Conservation (phyloP, 1,140 invertebrate species). For the Hestina assimilis region DNA sequence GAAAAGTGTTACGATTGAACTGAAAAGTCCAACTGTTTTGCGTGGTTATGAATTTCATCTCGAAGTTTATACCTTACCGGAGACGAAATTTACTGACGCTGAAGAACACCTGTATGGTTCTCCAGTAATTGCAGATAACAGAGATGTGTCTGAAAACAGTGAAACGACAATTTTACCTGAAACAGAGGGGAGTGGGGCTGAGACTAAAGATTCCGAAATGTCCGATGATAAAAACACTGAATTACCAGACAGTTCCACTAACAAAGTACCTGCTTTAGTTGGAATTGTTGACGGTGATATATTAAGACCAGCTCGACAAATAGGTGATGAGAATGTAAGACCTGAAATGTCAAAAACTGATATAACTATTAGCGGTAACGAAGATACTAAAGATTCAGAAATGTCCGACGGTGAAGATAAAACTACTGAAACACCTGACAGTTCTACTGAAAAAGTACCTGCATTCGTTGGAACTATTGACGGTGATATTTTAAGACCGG, state of each 20-base stretch:
- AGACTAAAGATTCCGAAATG: background rate
- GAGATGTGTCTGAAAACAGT: background rate
- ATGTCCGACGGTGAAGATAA: background rate
- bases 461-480: background rate
- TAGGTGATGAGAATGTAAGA: background rate
- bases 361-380: background rate
- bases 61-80: slow-evolving; percentile 41
- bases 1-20: slow-evolving; percentile 57
- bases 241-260: background rate
- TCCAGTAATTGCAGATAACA: background rate
- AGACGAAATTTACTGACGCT: slow-evolving; percentile 9
- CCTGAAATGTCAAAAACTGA: background rate
- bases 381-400: background rate
- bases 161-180: slow-evolving; percentile 3
- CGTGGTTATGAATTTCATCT: slow-evolving; percentile 62
- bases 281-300: slow-evolving; percentile 1
- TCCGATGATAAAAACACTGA: background rate
- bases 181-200: slow-evolving; percentile 1
- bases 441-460: background rate
- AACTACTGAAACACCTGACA: slow-evolving; percentile 7
- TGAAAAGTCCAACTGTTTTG: slow-evolving; percentile 61
- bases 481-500: slow-evolving; percentile 9
- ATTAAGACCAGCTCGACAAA: slow-evolving; percentile 16
- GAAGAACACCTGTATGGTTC: slow-evolving; percentile 7
- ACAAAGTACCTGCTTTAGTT: slow-evolving; percentile 3